Evolutionary conservation across 2,888 invertebrate genomes (phyloP).

Genomic region (Andrena praecox): DNA sequence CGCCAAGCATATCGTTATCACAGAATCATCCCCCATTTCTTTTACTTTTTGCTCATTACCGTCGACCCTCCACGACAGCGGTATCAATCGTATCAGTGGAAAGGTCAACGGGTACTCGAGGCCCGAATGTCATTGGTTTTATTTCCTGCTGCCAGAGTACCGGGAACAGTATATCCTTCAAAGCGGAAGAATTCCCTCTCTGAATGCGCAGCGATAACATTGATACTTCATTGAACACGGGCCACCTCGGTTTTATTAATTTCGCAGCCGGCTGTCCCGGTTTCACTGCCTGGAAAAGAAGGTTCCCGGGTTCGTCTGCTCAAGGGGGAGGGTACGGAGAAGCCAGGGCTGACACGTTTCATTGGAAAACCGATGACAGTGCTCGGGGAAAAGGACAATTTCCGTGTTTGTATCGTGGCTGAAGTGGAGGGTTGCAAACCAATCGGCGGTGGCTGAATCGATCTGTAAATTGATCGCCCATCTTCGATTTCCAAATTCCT

Average conservation of each 20-base stretch:
- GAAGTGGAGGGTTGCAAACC: constrained; percentile 28
- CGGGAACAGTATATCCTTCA: neutral
- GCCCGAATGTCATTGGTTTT: too few relatives aligned
- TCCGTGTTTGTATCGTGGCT: constrained; percentile 28
- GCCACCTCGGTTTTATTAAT: constrained; percentile 28
- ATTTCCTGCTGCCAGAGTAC: neutral
- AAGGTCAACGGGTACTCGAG: neutral
- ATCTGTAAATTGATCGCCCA: constrained; percentile 37
- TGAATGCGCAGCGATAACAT: neutral
- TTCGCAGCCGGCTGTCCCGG: neutral
- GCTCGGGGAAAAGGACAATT: constrained; percentile 34
- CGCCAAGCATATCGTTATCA: too few relatives aligned
- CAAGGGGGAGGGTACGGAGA: neutral
- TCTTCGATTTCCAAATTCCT: constrained; percentile 22
- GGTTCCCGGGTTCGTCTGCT: neutral
- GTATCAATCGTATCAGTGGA: neutral
- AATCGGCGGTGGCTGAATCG: constrained; percentile 22
- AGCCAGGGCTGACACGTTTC: constrained; percentile 2
- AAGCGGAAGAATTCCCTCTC: constrained; percentile 12
- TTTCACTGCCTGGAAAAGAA: constrained; percentile 19
- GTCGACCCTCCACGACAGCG: too few relatives aligned
- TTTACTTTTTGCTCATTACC: too few relatives aligned
- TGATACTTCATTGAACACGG: neutral
- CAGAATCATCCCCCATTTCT: too few relatives aligned
- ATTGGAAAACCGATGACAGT: constrained; percentile 10